Evolutionary conservation across 2,888 invertebrate genomes (phyloP).

Genomic region (Megaustenia siamemsis): DNA sequence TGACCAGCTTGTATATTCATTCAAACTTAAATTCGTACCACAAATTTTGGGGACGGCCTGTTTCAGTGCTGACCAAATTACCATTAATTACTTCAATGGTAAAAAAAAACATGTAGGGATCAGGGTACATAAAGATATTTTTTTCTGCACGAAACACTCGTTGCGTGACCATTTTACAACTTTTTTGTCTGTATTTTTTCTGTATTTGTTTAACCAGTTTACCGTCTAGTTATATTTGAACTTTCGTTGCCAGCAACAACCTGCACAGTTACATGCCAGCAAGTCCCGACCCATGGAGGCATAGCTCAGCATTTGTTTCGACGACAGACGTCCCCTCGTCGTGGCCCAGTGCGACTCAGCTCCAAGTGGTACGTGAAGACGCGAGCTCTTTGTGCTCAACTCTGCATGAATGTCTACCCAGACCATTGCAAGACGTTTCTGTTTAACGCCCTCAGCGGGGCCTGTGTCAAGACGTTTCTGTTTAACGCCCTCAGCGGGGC

Average conservation of each 20-base stretch:
- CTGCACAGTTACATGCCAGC: not conserved
- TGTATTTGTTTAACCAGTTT: no score
- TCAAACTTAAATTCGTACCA: no score
- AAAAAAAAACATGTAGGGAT: no score
- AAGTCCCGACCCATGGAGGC: not conserved
- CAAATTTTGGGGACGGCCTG: no score
- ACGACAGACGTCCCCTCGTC: not conserved
- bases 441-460: not conserved
- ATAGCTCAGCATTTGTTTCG: not conserved
- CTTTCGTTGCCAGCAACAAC: not conserved
- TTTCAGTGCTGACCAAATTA: no score
- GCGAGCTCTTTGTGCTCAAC: not conserved
- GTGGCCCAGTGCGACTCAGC: not conserved
- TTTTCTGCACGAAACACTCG: no score
- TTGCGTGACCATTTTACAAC: no score
- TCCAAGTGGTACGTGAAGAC: not conserved
- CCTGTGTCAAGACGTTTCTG: not conserved
- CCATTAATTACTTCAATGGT: no score
- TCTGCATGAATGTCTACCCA: not conserved
- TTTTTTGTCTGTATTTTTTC: no score
- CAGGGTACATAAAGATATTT: no score
- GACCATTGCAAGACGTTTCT: slow-evolving; percentile 6
- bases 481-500: not conserved
- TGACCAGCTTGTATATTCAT: no score
- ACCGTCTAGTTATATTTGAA: no score